phyloP scores from a whole-genome alignment of 2,797 vertebrate genomes.

The Pangasius mekongensis region DNA sequence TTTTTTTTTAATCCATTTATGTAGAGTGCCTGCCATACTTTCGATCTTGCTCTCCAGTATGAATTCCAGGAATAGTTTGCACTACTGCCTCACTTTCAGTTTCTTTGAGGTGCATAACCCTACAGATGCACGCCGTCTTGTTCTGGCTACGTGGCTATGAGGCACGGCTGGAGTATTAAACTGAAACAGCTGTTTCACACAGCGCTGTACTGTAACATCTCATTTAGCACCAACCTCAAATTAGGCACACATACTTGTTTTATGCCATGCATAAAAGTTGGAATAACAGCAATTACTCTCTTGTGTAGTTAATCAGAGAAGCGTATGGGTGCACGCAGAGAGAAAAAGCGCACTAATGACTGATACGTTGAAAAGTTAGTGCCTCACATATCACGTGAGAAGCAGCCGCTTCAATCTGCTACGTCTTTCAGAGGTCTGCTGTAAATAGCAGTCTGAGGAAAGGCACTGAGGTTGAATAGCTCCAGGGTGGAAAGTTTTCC shows the following conservation, averaged over 20 bases:
- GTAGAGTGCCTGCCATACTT: not conserved
- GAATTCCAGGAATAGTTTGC: not conserved
- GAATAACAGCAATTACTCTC: conserved; percentile 43
- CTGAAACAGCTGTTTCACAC: conserved; percentile 68
- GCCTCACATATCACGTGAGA: not conserved
- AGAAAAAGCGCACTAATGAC: conserved; percentile 35
- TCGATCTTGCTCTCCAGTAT: not conserved
- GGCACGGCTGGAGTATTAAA: conserved; percentile 69
- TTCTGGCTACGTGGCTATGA: conserved; percentile 57
- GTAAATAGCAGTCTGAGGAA: not conserved
- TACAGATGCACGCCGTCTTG: conserved; percentile 25
- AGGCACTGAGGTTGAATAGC: not conserved
- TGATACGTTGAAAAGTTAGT: conserved; percentile 29
- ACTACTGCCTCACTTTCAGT: not conserved
- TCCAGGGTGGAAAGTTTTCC: not conserved
- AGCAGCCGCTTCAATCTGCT: conserved; percentile 11
- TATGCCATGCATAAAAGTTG: conserved; percentile 43
- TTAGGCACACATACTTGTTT: conserved; percentile 68
- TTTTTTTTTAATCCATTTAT: not conserved
- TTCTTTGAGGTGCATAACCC: not conserved
- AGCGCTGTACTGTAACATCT: conserved; percentile 68
- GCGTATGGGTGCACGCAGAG: not conserved
- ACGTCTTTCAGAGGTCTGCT: not conserved
- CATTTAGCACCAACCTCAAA: conserved; percentile 67
- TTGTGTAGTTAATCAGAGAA: conserved; percentile 38